Evolutionary conservation across 2,113 vertebrate genomes (phyloP), one percentile per base, ranked within the genome.

Genomic region (Buteo buteo): DNA sequence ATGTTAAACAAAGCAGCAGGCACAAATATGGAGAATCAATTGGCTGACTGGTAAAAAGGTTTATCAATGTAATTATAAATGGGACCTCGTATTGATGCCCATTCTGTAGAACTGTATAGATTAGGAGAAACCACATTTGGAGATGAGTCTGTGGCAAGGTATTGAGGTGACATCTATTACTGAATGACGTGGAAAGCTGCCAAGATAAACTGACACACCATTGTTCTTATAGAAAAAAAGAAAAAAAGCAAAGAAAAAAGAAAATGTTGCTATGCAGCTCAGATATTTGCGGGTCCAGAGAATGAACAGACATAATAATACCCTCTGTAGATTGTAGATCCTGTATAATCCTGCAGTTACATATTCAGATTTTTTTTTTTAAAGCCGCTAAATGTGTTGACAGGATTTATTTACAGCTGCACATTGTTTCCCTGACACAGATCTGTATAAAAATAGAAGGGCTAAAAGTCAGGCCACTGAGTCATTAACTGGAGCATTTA

Each of bases 341-440:
- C 86, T 71, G 93, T 87, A 71, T 96, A 97, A 98, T 96, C 73
- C 55, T 97, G 59, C 55, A 71, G 65, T 77, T 20, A 16, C 57
- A 80, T 83, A 93, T 76, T 96, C 88, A 93, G 70, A 81, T 36
- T 82, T 88, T 88, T 59, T 22, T 87, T 87, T 74, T 77, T 14
- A 65, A 70, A 94, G 85, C 17, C 78, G 21, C 28, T 94, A 66
- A 95, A 59, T 69, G 9, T 88, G 45, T 95, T 92, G 86, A 42
- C 26, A 86, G 47, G 54, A 82, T 91, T 98, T 95, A 85, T 88
- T 78, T 92, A 47, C 40, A 81, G 42, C 84, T 87, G 76, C 59
- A n/a, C 26, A 24, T 49, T 49, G 8, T 88, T 85, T 78, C 45
- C 6, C 40, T 94, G 67, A 80, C 52, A 90, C 36, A 96, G 67